Conservation (phyloP, 2,888 invertebrate species). For the Himalopsyche kuldschensis region DNA sequence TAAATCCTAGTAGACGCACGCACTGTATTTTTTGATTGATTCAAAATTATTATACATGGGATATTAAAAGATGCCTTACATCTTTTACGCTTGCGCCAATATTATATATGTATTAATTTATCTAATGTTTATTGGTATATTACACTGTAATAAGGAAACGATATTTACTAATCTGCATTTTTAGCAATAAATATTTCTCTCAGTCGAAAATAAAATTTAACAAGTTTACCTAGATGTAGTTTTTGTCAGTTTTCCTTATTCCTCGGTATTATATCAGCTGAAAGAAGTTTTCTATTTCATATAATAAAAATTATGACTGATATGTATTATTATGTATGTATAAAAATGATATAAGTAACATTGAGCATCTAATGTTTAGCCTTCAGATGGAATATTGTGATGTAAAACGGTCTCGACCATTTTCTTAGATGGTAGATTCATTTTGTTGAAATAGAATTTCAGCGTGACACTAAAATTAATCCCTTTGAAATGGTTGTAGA, state of each 20-base stretch:
- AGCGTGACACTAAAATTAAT: background rate
- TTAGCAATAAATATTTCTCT: background rate
- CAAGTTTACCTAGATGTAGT: background rate
- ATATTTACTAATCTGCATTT: background rate
- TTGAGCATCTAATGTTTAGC: background rate
- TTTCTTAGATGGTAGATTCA: background rate
- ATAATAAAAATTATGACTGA: background rate
- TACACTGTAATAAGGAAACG: background rate
- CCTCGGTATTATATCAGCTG: background rate
- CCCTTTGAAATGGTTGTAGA: background rate
- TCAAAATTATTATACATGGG: background rate
- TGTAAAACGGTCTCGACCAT: background rate
- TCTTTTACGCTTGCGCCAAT: background rate
- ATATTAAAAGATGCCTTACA: background rate
- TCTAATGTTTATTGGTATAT: background rate
- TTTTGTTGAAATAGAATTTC: background rate
- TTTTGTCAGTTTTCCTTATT: background rate
- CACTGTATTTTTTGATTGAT: background rate
- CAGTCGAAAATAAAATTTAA: background rate
- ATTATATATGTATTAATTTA: background rate
- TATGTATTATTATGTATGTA: background rate
- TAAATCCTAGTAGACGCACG: slow-evolving; percentile 22
- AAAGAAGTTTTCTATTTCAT: background rate
- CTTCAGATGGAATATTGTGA: background rate
- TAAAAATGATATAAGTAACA: background rate